Base-by-base conservation (phyloP, 2,113 vertebrate species). In the Colius striatus region DNA sequence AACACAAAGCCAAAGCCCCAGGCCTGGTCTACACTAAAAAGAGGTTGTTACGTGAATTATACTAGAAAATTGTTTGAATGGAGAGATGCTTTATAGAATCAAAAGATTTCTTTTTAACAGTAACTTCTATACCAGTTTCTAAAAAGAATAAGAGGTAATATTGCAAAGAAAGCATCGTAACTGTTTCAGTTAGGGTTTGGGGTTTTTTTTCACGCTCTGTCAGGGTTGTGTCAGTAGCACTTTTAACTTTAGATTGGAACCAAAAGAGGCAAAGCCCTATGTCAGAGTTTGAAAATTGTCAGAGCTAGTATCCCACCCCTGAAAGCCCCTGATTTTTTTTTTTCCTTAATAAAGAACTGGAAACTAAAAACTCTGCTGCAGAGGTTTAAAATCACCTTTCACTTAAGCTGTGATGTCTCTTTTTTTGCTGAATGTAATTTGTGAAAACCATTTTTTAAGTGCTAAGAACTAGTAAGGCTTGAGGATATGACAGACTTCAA, bases 1-100 rank as follows among this genome's bases (percentile, higher is more conserved):
- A 86, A 72, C 73, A 94, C 79, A 94, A 94, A 95, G 79, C 67
- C 61, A 38, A 88, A 93, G 38, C 89, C 94, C 73, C 82, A 86
- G 91, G 91, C 41, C 48, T 57, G 55, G 72, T 90, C 89, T 93
- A 45, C 38, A 27, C 60, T 75, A 89, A 88, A 96, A 95, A 92
- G 91, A 94, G 18, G 34, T 94, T 93, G 88, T 88, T 92, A 92
- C 74, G 65, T 96, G 94, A 96, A 93, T 93, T 92, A 63, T 87
- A 68, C 73, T 81, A 34, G 65, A 95, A 95, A 77, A 90, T 78
- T 89, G 79, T 95, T 96, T 96, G 89, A 95, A 94, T 84, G 57
- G 70, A 95, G 82, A 71, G 32, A 19, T 81, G 68, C 57, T 90
- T 90, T 89, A 51, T 88, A 78, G 75, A 89, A 93, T 97, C 94